Base-by-base conservation (phyloP, 2,113 vertebrate species). In the Phyllostomus discolor region DNA sequence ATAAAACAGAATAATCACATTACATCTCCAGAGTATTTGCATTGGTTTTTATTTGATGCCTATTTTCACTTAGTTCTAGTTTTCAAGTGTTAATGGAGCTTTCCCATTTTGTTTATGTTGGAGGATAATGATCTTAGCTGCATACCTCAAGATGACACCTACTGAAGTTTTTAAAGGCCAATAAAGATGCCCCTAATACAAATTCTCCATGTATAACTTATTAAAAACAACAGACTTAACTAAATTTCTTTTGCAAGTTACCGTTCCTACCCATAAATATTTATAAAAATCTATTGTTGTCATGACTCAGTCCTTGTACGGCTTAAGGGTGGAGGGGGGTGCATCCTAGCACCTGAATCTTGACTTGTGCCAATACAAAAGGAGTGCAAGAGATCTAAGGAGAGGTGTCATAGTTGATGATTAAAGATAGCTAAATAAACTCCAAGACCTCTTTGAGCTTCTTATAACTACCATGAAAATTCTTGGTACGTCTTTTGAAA, bases 1-100 rank as follows among this genome's bases (percentile, higher is more conserved):
- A 94, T 89, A 91, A 95, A 91, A 35, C 69, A 70, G 33, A 96
- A 88, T n/a, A 54, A 59, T 59, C 48, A 78, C 4, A 31, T 19
- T 54, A 5, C 2, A 59, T 88, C 50, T 75, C 69, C 72, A 89
- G 41, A 26, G 19, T 70, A 76, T 88, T 94, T 84, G 17, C 33
- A 90, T 80, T 96, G 4, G 2, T 64, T 94, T 91, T 94, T 78
- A 85, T 88, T 90, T 76, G 67, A 87, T 95, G 48, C 24, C 20
- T 94, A 86, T 91, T 94, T 97, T 75, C 46, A 96, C 7, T 83
- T 88, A 76, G 87, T 75, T 94, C 33, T 86, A 90, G n/a, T 79
- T 92, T 91, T 75, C 57, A 69, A 46, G 16, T 76, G 54, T 79
- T 85, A 92, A 57, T 35, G 59, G 91, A 48, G 84, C 84, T 95